phyloP scores from a whole-genome alignment of 2,888 invertebrate genomes.

The Epinotia brunnichana region DNA sequence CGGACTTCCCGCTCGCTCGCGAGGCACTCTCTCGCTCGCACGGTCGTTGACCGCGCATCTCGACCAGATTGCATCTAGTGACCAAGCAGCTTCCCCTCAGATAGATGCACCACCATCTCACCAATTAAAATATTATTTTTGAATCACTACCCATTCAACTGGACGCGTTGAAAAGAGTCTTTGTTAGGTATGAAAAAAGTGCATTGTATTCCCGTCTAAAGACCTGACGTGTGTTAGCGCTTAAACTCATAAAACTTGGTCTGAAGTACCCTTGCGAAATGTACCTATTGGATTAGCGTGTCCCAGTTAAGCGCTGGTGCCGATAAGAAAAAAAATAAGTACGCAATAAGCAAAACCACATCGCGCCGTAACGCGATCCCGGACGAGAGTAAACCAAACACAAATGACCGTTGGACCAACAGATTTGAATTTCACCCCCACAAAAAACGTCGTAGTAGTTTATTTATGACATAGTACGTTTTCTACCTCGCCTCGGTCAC shows the following conservation, averaged over 20 bases:
- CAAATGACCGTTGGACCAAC: conserved; percentile 70
- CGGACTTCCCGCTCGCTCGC: conserved; percentile 66
- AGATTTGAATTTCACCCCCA: conserved; percentile 68
- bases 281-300: conserved; percentile 62
- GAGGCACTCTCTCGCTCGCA: conserved; percentile 64
- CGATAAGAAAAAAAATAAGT: conserved; percentile 73
- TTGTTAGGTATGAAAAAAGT: conserved; percentile 9
- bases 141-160: conserved; percentile 51
- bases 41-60: conserved; percentile 81
- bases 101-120: conserved; percentile 76
- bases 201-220: background rate
- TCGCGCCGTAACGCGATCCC: conserved; percentile 41
- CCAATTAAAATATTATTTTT: conserved; percentile 75
- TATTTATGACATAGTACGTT: conserved; percentile 77
- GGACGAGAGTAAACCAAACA: conserved; percentile 50
- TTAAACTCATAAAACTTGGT: conserved; percentile 30
- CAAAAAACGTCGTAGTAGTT: conserved; percentile 70
- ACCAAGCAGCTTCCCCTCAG: conserved; percentile 78
- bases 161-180: background rate
- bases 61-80: conserved; percentile 82
- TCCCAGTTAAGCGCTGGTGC: conserved; percentile 67
- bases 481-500: conserved; percentile 57
- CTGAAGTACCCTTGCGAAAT: conserved; percentile 57
- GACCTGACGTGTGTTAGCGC: conserved; percentile 23
- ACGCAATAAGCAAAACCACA: conserved; percentile 58